Evolutionary conservation across 2,113 vertebrate species (phyloP).

Genomic region (Rana temporaria): DNA sequence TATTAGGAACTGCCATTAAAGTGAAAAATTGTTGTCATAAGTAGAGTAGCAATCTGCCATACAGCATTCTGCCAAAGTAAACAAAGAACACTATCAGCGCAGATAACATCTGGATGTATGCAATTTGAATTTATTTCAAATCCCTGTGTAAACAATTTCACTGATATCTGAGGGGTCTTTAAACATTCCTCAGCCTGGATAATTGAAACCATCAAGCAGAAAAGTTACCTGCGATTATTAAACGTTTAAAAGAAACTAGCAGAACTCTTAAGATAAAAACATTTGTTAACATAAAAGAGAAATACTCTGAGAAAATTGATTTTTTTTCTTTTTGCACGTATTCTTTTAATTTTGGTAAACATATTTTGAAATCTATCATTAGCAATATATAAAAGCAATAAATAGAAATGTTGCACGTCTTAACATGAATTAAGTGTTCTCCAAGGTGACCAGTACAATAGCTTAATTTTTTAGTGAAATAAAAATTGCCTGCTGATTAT

Average conservation of each 20-base stretch:
- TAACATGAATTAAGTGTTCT: no score
- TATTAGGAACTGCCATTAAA: conserved; percentile 56
- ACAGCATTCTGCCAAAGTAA: conserved; percentile 62
- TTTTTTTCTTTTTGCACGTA: no score
- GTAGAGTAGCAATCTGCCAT: conserved; percentile 64
- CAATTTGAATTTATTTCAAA: conserved; percentile 76
- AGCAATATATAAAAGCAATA: no score
- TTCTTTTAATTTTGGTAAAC: no score
- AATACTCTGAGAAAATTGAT: no score
- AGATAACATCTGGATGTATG: conserved; percentile 77
- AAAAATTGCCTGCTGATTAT: no score
- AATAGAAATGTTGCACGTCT: no score
- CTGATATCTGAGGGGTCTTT: conserved; percentile 73
- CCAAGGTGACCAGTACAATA: no score
- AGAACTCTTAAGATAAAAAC: not conserved
- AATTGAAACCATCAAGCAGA: conserved; percentile 75
- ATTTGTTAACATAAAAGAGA: no score
- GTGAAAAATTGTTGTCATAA: conserved; percentile 61
- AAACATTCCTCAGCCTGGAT: conserved; percentile 74
- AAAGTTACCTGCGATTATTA: conserved; percentile 68
- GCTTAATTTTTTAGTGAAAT: no score
- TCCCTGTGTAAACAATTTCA: conserved; percentile 74
- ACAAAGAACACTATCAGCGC: conserved; percentile 62
- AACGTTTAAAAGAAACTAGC: conserved; percentile 40
- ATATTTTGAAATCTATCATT: no score